Evolutionary conservation across 2,797 vertebrate species (phyloP).

Genomic region (Diplodus puntazzo): DNA sequence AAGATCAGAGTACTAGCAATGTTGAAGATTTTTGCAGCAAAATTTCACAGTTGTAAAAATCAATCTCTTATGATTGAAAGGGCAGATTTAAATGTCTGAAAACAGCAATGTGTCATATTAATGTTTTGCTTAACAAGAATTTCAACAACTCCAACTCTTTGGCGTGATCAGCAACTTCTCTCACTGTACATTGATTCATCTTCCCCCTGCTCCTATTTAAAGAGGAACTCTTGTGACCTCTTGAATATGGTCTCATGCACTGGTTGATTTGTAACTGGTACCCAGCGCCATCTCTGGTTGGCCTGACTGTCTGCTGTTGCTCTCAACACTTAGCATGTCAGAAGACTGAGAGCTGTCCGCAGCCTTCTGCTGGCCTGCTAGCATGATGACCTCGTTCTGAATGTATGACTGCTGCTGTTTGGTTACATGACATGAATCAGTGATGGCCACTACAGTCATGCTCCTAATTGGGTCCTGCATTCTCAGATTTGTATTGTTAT

Average conservation of each 20-base stretch:
- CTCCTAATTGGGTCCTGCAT: background rate
- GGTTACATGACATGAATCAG: slow-evolving; percentile 4
- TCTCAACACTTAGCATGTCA: slow-evolving; percentile 26
- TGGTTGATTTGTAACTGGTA: slow-evolving; percentile 13
- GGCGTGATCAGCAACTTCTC: background rate
- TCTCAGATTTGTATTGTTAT: background rate
- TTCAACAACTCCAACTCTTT: background rate
- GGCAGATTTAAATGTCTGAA: background rate
- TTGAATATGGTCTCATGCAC: slow-evolving; percentile 18
- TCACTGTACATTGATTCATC: slow-evolving; percentile 3
- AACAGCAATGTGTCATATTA: background rate
- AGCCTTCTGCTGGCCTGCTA: slow-evolving; percentile 14
- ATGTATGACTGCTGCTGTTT: slow-evolving; percentile 27
- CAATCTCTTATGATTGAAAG: background rate
- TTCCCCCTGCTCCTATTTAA: background rate
- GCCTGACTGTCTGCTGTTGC: slow-evolving; percentile 21
- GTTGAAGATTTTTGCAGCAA: background rate
- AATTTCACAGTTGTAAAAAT: background rate
- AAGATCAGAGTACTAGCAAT: background rate
- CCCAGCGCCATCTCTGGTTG: slow-evolving; percentile 21
- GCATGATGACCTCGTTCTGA: slow-evolving; percentile 9
- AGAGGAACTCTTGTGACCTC: background rate
- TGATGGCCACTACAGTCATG: background rate
- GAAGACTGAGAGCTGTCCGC: slow-evolving; percentile 1
- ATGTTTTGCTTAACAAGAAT: background rate